Base-by-base conservation (phyloP, 2,888 invertebrate genomes). In the Eurytoma californica region DNA sequence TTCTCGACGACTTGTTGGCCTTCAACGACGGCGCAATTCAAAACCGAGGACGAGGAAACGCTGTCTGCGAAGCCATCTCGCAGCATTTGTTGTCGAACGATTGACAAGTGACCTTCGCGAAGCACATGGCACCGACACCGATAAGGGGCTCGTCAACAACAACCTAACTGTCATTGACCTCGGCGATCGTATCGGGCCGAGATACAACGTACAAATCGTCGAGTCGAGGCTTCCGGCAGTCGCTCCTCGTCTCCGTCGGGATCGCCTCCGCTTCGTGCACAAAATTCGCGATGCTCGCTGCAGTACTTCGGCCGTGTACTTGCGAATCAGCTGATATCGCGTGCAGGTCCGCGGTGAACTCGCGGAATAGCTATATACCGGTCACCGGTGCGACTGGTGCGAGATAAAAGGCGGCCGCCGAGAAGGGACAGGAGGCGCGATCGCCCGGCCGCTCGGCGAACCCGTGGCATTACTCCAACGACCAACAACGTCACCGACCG, bases 241-340 rank as follows among this genome's bases (percentile, higher is more conserved):
- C 7, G 7, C 7, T 39, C 39, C 9, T 39, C 39, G 39, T 7
- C 39, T 47, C 47, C 47, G 2, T 0, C 39, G 30, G 4, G n/a
- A 13, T 1, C 24, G 30, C 28, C 9, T 49, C n/a, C 13, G 18
- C 16, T 16, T 28, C 18, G 7, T 67, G 18, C 30, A 60, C 9
- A 16, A 67, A 60, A 51, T 49, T 47, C 39, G 14, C 49, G 39
- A 13, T 53, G 9, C 2, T 28, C 39, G 1, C 39, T 9, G 7
- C 2, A 7, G 39, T 39, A 39, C 39, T 39, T 39, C 39, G 39
- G 7, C 9, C 9, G 24, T 39, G 39, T 9, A 39, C 39, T 57
- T 61, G 57, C 24, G 39, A 20, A 76, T 30, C 69, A 76, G 55
- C 76, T 76, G 61, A 69, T 76, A 51, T 63, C 61, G 16, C 55